A percentile compares a stretch with the other conserved stretches of the same genome.
These are phyloP conservation scores for Eremophila alpestris DNA, from an alignment of 2,797 vertebrate genomes.

Conservation along the genomic window DNA sequence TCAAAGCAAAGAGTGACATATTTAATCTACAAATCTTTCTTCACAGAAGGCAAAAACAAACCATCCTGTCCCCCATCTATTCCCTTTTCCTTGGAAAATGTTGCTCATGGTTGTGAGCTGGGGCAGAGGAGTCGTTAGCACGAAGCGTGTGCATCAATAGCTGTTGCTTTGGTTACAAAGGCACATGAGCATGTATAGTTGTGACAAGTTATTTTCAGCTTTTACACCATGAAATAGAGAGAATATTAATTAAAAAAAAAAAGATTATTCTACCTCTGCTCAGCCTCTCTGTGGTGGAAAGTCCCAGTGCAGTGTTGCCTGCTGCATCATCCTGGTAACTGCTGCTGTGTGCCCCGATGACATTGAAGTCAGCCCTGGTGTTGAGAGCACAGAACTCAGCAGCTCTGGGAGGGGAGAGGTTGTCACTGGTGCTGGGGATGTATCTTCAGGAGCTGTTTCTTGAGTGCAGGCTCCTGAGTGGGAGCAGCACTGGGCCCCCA, in stretches of 20 bases:
- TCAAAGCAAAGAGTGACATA: neutral
- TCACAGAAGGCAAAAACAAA: neutral
- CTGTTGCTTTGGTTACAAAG: slow-evolving; percentile 71
- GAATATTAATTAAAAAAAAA: slow-evolving; percentile 34
- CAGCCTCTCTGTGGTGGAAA: neutral
- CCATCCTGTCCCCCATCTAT: neutral
- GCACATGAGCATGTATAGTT: slow-evolving; percentile 11
- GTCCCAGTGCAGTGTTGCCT: slow-evolving; percentile 25
- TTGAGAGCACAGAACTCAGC: neutral
- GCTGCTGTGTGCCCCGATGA: neutral
- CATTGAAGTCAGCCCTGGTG: slow-evolving; percentile 23
- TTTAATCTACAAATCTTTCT: neutral
- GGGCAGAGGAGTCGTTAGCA: slow-evolving; percentile 43
- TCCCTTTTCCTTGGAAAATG: slow-evolving; percentile 20
- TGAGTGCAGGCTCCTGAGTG: slow-evolving; percentile 23
- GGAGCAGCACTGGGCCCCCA: slow-evolving; percentile 43
- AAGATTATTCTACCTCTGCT: slow-evolving; percentile 32
- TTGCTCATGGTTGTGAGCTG: neutral
- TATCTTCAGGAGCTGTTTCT: neutral
- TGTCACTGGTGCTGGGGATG: neutral
- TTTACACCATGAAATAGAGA: slow-evolving; percentile 31
- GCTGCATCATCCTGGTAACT: neutral
- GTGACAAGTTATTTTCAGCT: slow-evolving; percentile 67
- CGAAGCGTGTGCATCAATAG: slow-evolving; percentile 30
- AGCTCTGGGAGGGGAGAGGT: neutral